Percentiles rank a stretch among this genome's conserved stretches.
Evolutionary conservation across 2,888 invertebrate genomes (phyloP).

Genomic region (Caradrina kadenii): DNA sequence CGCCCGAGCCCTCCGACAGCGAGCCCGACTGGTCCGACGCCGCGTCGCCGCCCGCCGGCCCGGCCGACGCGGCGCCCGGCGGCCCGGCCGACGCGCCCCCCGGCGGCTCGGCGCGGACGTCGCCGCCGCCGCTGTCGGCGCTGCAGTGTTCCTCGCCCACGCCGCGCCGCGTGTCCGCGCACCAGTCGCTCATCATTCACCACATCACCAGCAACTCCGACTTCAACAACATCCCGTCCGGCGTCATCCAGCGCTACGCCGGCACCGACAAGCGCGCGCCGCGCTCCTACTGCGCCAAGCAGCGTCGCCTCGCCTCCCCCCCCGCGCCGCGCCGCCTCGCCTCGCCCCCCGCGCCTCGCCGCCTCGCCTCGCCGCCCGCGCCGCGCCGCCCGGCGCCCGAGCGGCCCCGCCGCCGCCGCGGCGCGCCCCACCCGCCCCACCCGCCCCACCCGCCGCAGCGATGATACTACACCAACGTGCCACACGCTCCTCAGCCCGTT

Average conservation of each 20-base stretch:
- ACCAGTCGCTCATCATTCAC: conserved; percentile 88
- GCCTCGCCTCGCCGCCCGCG: too few species aligned
- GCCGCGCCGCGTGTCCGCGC: conserved; percentile 87
- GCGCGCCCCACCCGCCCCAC: conserved; percentile 19
- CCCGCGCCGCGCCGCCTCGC: conserved; percentile 47
- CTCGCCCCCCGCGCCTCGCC: conserved; percentile 75
- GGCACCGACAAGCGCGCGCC: conserved; percentile 57
- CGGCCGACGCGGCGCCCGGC: conserved; percentile 82
- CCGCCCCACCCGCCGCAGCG: conserved; percentile 53
- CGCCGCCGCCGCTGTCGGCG: conserved; percentile 86
- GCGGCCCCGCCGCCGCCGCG: conserved; percentile 50
- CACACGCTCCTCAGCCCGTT: too few species aligned
- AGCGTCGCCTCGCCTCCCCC: conserved; percentile 71
- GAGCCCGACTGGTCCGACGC: conserved; percentile 9
- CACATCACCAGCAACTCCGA: conserved; percentile 88
- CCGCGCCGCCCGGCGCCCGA: conserved; percentile 63
- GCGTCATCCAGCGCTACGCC: conserved; percentile 82
- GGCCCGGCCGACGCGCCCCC: conserved; percentile 72
- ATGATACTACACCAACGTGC: background rate
- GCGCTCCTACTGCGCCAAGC: conserved; percentile 75
- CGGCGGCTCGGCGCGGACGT: conserved; percentile 66
- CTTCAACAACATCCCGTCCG: conserved; percentile 87
- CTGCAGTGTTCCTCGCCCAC: conserved; percentile 88
- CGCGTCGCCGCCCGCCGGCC: conserved; percentile 65
- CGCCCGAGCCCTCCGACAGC: conserved; percentile 24